Evolutionary conservation across 2,113 vertebrate genomes (phyloP).

Genomic region (Dipodomys spectabilis): DNA sequence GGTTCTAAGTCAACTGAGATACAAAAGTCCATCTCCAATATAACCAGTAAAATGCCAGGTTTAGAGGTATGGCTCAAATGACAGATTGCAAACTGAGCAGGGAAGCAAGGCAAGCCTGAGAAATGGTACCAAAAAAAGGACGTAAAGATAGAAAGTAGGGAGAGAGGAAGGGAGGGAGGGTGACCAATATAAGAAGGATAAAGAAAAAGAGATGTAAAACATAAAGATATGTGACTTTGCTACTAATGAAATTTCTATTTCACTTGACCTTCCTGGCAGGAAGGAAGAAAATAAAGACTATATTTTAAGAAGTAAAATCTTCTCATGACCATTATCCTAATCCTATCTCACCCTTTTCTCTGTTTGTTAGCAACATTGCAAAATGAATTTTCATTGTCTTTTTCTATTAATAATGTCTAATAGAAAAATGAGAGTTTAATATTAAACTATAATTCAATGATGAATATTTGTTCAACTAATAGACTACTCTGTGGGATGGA

Average conservation of each 20-base stretch:
- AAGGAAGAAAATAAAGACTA: neutral
- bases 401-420: neutral
- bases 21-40: no score
- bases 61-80: no score
- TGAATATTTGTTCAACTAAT: neutral
- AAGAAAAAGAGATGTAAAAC: neutral
- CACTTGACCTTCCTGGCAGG: neutral
- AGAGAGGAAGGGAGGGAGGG: no score
- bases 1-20: no score
- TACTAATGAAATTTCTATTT: neutral
- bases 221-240: neutral
- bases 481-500: neutral
- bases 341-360: neutral
- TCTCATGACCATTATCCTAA: neutral
- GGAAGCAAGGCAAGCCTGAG: no score
- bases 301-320: constrained; percentile 2
- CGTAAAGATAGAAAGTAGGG: neutral
- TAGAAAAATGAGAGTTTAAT: neutral
- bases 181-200: neutral
- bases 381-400: constrained; percentile 13
- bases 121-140: no score
- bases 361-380: neutral
- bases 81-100: no score
- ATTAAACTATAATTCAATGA: constrained; percentile 32
- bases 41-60: no score